Conservation (phyloP, 2,888 invertebrate genomes). For the Calameuta idolon region DNA sequence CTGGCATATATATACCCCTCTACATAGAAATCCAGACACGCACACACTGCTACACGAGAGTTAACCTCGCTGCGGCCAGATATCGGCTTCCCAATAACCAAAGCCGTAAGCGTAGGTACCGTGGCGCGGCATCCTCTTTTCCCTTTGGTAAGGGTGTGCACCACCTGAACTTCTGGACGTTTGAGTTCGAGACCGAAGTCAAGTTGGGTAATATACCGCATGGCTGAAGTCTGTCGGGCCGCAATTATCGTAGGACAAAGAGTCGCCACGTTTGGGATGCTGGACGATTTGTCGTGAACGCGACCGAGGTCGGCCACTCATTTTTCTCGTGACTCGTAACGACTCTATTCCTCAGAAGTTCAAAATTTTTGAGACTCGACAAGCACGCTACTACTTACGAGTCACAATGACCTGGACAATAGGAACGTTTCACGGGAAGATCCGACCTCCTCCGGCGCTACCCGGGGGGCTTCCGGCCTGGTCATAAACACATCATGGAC, state of each 20-base stretch:
- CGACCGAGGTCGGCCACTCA: conserved; percentile 3
- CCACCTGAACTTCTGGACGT: background rate
- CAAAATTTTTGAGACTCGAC: conserved; percentile 32
- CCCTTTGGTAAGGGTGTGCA: background rate
- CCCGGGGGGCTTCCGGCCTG: conserved; percentile 53
- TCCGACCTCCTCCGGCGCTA: conserved; percentile 49
- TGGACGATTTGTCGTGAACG: conserved; percentile 7
- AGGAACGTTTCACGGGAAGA: conserved; percentile 53
- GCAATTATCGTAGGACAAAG: background rate
- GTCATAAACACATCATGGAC: conserved; percentile 55
- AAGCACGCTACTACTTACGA: conserved; percentile 52
- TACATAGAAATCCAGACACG: background rate
- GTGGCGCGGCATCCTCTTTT: background rate
- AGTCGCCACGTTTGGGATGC: background rate
- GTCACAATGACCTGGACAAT: conserved; percentile 55
- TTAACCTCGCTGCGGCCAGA: conserved; percentile 61
- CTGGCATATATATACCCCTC: background rate
- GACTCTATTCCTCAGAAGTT: conserved; percentile 32
- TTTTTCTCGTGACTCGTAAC: conserved; percentile 27
- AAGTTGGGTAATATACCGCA: background rate
- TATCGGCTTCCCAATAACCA: conserved; percentile 67
- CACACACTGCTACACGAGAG: background rate
- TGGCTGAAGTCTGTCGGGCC: background rate
- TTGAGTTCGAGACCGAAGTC: background rate
- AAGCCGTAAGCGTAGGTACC: conserved; percentile 29